These are phyloP conservation scores for Triops longicaudatus DNA, from an alignment of 1,140 invertebrate species.

Conservation along the genomic window DNA sequence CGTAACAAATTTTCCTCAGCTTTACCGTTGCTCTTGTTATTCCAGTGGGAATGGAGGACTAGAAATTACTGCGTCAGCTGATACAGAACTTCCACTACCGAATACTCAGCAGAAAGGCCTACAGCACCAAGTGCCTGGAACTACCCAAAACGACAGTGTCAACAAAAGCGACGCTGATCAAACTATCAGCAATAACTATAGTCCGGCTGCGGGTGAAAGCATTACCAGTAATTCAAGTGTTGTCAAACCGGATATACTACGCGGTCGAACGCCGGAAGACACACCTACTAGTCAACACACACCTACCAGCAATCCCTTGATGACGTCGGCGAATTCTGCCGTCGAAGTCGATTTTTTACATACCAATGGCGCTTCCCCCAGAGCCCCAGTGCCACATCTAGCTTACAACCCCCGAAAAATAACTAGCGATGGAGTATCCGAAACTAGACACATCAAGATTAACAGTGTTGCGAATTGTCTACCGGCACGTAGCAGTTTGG, in stretches of 20 bases:
- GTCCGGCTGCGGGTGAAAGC: neutral
- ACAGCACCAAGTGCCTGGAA: constrained; percentile 1
- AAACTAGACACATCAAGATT: neutral
- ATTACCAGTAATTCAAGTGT: neutral
- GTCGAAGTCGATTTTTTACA: neutral
- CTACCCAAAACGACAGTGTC: neutral
- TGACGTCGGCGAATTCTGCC: neutral
- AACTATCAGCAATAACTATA: neutral
- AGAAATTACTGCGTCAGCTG: neutral
- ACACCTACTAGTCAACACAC: neutral
- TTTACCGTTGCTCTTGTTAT: neutral
- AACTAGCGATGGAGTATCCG: neutral
- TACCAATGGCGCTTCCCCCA: neutral
- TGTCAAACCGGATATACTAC: neutral
- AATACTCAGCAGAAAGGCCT: neutral
- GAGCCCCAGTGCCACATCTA: neutral
- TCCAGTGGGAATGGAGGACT: neutral
- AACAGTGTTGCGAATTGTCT: neutral
- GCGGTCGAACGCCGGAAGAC: neutral
- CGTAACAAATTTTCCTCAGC: neutral
- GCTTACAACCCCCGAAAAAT: neutral
- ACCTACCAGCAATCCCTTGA: neutral
- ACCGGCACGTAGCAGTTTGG: neutral
- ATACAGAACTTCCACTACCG: neutral
- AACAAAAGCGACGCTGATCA: neutral